Evolutionary conservation across 2,888 invertebrate genomes (phyloP), one percentile per base, ranked within the genome.

Genomic region (Xylota sylvarum): DNA sequence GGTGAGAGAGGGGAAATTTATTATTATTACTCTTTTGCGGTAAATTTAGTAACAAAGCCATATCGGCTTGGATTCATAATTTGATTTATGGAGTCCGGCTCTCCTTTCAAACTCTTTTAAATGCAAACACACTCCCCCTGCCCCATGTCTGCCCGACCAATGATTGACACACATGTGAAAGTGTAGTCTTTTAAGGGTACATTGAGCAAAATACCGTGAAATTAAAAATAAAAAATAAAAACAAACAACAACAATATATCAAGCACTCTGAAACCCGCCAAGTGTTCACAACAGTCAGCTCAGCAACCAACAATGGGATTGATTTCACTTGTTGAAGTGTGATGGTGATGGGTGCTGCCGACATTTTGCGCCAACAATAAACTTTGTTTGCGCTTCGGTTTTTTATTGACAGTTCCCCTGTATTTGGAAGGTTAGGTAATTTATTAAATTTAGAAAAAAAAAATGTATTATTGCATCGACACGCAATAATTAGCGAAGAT

Each of bases 241-340:
- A 37, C 30, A 37, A 19, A 30, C 10, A 60, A 60, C 60, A 55
- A 55, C 60, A 74, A 30, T n/a, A 55, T n/a, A 55, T 37, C 40
- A 60, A 10, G 10, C 37, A 37, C 10, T 37, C 32, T 52, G 83
- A 85, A 85, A 35, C 81, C 85, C 58, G 65, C 52, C 70, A 85
- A 85, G 81, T 81, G 76, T 72, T 37, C 80, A 23, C 23, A 65
- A 55, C 58, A 74, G 48, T 64, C 69, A 77, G 43, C 19, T 40
- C 23, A 52, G 40, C 78, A 30, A 56, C 48, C 69, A 82, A 77
- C 86, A 82, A 78, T 73, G 43, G 56, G 82, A 86, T 86, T 82
- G 82, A 86, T 86, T 86, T 86, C 86, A 86, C 85, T 82, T 86
- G 86, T 86, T 77, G 82, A 82, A 73, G 62, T 52, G 81, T 48